Conservation (phyloP, 2,113 vertebrate genomes). For the Mormyrus lacerda region DNA sequence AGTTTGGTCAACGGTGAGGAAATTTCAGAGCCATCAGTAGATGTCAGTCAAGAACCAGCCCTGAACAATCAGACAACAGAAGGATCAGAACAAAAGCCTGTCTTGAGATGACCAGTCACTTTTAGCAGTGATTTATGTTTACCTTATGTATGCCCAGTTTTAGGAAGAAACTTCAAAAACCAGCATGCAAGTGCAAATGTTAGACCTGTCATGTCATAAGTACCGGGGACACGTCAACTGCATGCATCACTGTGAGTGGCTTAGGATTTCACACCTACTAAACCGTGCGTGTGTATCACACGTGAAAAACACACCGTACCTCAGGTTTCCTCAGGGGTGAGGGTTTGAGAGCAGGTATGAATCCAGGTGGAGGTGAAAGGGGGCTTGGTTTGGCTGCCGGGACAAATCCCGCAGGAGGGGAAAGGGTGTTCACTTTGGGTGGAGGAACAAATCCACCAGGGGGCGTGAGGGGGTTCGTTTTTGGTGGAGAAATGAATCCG, state of each 20-base stretch:
- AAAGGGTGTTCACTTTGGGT: constrained; percentile 19
- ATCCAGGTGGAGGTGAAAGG: constrained; percentile 18
- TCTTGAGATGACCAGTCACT: not conserved
- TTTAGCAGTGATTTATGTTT: not conserved
- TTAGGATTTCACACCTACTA: not conserved
- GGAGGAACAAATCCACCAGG: constrained; percentile 24
- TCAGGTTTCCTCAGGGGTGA: not conserved
- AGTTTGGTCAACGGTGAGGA: not conserved
- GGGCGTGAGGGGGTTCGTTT: constrained; percentile 29
- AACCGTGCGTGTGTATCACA: not conserved
- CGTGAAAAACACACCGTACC: not conserved
- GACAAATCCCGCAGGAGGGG: constrained; percentile 32
- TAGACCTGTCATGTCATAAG: not conserved
- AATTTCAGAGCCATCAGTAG: not conserved
- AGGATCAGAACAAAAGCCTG: not conserved
- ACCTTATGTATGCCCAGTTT: too few relatives aligned
- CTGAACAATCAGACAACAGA: not conserved
- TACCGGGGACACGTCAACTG: not conserved
- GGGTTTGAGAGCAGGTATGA: constrained; percentile 37
- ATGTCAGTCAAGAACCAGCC: not conserved
- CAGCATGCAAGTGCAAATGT: not conserved
- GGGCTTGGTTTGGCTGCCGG: constrained; percentile 9
- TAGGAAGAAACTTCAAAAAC: not conserved
- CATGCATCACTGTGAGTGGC: not conserved
- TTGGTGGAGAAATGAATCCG: constrained; percentile 14